Base-by-base conservation (phyloP, 2,888 invertebrate genomes). In the Tigriopus californicus region DNA sequence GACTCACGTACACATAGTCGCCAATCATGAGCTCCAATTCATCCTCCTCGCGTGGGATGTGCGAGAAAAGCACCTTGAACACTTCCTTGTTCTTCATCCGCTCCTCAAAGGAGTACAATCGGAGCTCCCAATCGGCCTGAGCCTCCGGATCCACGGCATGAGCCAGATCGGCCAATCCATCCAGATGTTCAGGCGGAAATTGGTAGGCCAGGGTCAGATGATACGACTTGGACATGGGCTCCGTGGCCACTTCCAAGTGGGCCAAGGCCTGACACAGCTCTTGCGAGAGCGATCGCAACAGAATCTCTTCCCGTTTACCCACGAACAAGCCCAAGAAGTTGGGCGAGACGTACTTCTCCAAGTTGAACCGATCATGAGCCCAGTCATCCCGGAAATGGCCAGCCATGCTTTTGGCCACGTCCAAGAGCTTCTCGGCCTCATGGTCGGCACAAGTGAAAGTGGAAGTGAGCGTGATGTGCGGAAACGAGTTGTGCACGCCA, bases 321-420 rank as follows among this genome's bases (percentile, higher is more conserved):
- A 90, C 81, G 72, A 90, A 90, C 54, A 89, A 78, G 0, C 90
- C 91, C 82, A 91, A 87, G 69, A 89, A 91, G 71, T 88, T 89
- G 18, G 81, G 82, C 33, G 88, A 88, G 54, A 84, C 79, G 67
- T 89, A 89, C 1, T 83, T 80, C 70, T 90, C 89, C 55, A 90
- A 71, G 18, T 67, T 65, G n/a, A 72, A 61, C 25, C 41, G 1
- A 2, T n/a, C 33, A 12, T 46, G 11, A 15, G 66, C 49, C 71
- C 55, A 22, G 65, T 62, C 5, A 65, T 62, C 4, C 68, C 67
- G 60, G 66, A 66, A 49, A 79, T 46, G 80, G 73, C 0, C 4
- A 13, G 8, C 22, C 12, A 54, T 41, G 4, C 41, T 44, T 15
- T 47, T 41, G 18, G 85, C 72, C n/a, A 80, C 77, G 68, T 79